Evolutionary conservation across 1,140 invertebrate species (phyloP).

Genomic region (Hyles vespertilio): DNA sequence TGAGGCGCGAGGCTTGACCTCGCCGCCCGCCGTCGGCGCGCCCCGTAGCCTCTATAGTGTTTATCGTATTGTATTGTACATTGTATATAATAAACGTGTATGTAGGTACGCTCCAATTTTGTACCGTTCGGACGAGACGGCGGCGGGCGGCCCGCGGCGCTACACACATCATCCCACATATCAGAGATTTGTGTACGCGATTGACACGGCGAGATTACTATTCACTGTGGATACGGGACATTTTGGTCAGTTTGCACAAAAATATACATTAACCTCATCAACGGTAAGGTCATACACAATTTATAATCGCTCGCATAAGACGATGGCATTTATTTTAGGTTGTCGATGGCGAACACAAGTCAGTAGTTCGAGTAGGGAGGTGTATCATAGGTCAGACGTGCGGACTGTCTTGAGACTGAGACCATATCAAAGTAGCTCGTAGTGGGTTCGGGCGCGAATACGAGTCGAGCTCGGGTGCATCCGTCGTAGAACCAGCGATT

Average conservation of each 20-base stretch:
- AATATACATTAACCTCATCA: too few relatives aligned
- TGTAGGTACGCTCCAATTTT: constrained; percentile 62
- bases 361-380: constrained; percentile 67
- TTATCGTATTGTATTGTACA: constrained; percentile 67
- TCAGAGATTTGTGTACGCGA: constrained; percentile 59
- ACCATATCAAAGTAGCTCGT: constrained; percentile 69
- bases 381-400: constrained; percentile 69
- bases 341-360: constrained; percentile 51
- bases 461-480: constrained; percentile 39
- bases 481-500: constrained; percentile 69
- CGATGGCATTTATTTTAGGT: not conserved
- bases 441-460: constrained; percentile 14
- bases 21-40: constrained; percentile 48
- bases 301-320: too few relatives aligned
- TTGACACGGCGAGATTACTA: constrained; percentile 25
- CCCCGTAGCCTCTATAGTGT: constrained; percentile 56
- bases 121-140: constrained; percentile 50
- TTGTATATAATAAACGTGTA: constrained; percentile 71
- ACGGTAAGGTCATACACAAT: too few relatives aligned
- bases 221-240: too few relatives aligned
- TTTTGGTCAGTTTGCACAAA: too few relatives aligned
- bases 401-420: constrained; percentile 72
- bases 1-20: constrained; percentile 51
- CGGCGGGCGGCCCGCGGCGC: constrained; percentile 57
- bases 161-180: constrained; percentile 72